A percentile compares a stretch with the other conserved stretches of the same genome.
Evolutionary conservation across 2,113 vertebrate species (phyloP).

Genomic region (Chinchilla lanigera): DNA sequence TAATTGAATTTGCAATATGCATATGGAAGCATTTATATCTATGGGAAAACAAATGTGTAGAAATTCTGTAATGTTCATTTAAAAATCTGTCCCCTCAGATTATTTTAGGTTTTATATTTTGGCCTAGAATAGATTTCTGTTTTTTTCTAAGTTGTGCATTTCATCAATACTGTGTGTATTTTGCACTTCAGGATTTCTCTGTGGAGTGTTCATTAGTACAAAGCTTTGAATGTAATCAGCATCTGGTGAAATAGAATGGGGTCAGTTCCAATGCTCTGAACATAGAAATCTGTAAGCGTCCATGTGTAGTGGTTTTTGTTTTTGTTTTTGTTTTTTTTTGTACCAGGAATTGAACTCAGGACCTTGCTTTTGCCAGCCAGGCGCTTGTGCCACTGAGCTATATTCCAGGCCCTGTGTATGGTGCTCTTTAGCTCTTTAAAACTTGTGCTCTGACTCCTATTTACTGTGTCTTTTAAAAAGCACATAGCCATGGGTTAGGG

Average conservation of each 20-base stretch:
- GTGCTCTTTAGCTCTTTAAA: not conserved
- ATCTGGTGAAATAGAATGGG: not conserved
- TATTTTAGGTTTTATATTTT: not conserved
- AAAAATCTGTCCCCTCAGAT: not conserved
- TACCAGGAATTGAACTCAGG: too few relatives aligned
- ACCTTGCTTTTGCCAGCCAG: too few relatives aligned
- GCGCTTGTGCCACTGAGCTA: too few relatives aligned
- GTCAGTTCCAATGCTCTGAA: not conserved
- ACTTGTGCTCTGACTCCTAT: not conserved
- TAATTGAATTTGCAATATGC: not conserved
- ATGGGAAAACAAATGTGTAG: not conserved
- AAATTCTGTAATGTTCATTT: not conserved
- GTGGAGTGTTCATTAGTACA: not conserved
- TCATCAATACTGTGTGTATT: not conserved
- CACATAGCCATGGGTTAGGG: not conserved
- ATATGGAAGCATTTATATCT: not conserved
- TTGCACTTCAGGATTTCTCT: not conserved
- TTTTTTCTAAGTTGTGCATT: not conserved
- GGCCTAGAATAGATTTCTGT: not conserved
- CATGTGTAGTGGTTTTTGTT: too few relatives aligned
- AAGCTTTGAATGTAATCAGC: not conserved
- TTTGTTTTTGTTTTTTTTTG: too few relatives aligned
- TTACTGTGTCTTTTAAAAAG: slow-evolving; percentile 6
- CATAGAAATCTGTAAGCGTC: not conserved
- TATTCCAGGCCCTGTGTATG: too few relatives aligned